A percentile compares a stretch with the other conserved stretches of the same genome.
Conservation (phyloP, 2,113 vertebrate genomes). For the Eretmochelys imbricata region DNA sequence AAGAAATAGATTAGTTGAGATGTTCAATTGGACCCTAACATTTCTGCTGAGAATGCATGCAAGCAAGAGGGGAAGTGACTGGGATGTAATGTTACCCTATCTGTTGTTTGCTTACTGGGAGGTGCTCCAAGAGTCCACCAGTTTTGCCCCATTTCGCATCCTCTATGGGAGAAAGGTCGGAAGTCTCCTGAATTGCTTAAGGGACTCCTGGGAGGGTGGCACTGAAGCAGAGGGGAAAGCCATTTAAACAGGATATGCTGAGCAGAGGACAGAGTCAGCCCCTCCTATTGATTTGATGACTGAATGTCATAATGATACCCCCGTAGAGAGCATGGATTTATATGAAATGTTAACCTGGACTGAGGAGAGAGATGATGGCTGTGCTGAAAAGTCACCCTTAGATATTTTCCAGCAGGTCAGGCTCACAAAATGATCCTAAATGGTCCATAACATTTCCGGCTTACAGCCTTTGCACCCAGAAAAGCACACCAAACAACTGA, state of each 20-base stretch:
- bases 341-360: neutral
- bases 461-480: neutral
- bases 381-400: neutral
- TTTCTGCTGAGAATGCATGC: neutral
- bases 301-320: neutral
- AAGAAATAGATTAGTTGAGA: neutral
- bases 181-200: neutral
- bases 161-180: neutral
- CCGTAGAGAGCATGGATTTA: neutral
- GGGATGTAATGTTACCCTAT: neutral
- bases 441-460: neutral
- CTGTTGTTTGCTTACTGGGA: neutral
- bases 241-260: neutral
- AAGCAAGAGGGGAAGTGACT: neutral
- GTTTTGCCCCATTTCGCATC: neutral
- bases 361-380: neutral
- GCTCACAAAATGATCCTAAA: neutral
- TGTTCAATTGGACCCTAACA: neutral
- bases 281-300: neutral
- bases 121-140: neutral
- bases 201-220: neutral
- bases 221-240: neutral
- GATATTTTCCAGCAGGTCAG: neutral
- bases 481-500: neutral
- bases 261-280: neutral